phyloP scores from a whole-genome alignment of 2,888 invertebrate species.

The Ashinkailepas kermadecensis region DNA sequence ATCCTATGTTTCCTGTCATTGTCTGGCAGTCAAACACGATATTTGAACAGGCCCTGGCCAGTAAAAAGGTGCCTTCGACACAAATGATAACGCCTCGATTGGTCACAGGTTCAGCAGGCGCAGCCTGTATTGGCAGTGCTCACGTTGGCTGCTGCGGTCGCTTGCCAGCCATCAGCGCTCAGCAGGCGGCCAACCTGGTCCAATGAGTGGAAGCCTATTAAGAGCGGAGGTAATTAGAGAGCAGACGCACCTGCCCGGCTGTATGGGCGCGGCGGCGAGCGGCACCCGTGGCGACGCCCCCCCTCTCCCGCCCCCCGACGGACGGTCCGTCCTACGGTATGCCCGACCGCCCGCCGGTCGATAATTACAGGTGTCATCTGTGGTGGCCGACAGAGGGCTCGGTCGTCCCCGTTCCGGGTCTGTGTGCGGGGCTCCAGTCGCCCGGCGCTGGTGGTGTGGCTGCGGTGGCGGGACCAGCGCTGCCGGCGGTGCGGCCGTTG shows the following conservation, averaged over 20 bases:
- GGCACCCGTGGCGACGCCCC: background rate
- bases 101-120: no score
- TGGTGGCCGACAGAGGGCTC: no score
- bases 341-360: background rate
- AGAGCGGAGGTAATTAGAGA: background rate
- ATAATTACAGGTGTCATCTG: constrained; percentile 17
- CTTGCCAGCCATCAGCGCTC: no score
- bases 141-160: no score
- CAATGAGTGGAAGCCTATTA: background rate
- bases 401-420: no score
- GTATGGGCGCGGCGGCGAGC: background rate
- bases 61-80: background rate
- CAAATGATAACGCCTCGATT: background rate
- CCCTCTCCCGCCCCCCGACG: background rate
- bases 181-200: background rate
- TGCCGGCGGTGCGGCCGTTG: no score
- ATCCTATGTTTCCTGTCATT: background rate
- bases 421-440: no score
- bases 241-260: background rate
- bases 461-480: no score
- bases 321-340: no score
- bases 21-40: background rate
- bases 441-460: no score
- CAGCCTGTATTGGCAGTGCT: no score
- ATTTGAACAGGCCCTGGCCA: background rate